Base-by-base conservation (phyloP, 2,888 invertebrate species). In the Hofmannophila pseudospretella region DNA sequence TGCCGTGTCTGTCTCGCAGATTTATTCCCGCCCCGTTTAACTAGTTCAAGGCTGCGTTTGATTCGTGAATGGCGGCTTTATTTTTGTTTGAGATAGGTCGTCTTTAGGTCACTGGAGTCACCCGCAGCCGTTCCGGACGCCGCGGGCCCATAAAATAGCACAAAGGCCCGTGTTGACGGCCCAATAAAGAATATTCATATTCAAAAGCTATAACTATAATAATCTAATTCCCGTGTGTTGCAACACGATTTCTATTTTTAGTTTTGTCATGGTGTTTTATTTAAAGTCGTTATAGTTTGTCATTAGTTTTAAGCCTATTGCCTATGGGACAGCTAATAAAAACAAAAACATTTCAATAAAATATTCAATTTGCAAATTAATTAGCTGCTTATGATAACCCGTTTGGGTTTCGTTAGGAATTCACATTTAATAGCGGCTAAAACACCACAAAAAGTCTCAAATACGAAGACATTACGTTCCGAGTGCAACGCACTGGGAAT, bases 1-100 rank as follows among this genome's bases (percentile, higher is more conserved):
- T 73, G 71, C 76, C 76, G 71, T 65, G 76, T 69, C 69, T 67
- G 65, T 58, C 61, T 61, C 54, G 54, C 55, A 60, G 69, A 77
- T 69, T 69, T 53, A 68, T 65, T 75, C 75, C 77, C 72, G 73
- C 69, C 64, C 63, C 60, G 67, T 68, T 71, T 61, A 84, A 81
- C 80, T 86, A 84, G 84, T 77, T 79, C 85, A 86, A 86, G 85
- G 85, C 68, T 73, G 54, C 55, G 45, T 45, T 44, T 45, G 41
- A 47, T 49, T 49, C 60, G 65, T 80, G 77, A 82, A 84, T 81
- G 67, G 58, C 52, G 56, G 71, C 79, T 69, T 79, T 77, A 78
- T 78, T 72, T 77, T 73, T 70, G 65, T 66, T 62, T 57, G 67
- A 58, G 52, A 70, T 74, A 78, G 82, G 84, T 81, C 81, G 70